Evolutionary conservation across 2,797 vertebrate genomes (phyloP).

Genomic region (Eospalax fontanierii): DNA sequence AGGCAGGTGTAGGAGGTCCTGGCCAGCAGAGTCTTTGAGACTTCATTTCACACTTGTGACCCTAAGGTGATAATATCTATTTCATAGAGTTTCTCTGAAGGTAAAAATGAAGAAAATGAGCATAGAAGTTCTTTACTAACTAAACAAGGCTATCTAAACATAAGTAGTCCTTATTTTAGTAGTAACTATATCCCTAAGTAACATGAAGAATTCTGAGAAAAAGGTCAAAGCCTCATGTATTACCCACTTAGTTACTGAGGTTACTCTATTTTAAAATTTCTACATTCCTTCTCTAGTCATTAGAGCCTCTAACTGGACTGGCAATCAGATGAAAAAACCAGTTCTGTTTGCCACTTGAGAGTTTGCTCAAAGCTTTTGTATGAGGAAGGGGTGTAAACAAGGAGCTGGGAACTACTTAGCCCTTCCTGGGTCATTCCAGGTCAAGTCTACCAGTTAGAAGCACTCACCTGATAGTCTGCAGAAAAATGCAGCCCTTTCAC

Average conservation of each 20-base stretch:
- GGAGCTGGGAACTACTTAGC: not conserved
- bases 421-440: not conserved
- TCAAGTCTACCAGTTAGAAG: not conserved
- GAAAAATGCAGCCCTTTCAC: not conserved
- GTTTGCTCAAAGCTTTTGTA: not conserved
- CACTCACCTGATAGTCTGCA: not conserved
- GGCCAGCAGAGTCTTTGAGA: not conserved
- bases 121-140: not conserved
- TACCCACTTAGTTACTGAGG: not conserved
- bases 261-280: not conserved
- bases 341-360: not conserved
- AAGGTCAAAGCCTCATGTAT: not conserved
- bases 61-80: not conserved
- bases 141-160: not conserved
- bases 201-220: not conserved
- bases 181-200: not conserved
- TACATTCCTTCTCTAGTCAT: not conserved
- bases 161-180: not conserved
- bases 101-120: slow-evolving; percentile 28
- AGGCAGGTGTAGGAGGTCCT: not conserved
- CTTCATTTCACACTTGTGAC: not conserved
- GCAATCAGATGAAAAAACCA: slow-evolving; percentile 12
- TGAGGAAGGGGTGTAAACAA: not conserved
- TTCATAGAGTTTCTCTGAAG: not conserved
- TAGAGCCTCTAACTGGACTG: not conserved